phyloP scores from a whole-genome alignment of 2,113 vertebrate species.

The Cercopithecus mona region DNA sequence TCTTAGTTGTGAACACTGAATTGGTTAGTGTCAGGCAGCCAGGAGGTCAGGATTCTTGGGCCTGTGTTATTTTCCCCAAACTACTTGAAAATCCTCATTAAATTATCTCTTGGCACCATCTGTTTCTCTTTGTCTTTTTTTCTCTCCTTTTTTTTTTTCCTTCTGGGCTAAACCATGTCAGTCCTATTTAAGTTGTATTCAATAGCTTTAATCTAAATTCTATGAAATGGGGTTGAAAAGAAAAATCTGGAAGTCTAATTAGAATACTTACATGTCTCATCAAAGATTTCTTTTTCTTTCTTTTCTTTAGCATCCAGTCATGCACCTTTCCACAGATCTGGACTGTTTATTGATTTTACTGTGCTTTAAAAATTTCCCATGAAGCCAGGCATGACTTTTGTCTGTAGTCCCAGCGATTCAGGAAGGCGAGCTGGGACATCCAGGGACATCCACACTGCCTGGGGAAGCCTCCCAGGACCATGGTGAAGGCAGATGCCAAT shows the following conservation, averaged over 20 bases:
- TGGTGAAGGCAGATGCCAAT: not conserved
- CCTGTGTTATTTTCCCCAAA: not conserved
- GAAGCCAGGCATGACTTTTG: too few relatives aligned
- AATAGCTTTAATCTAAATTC: not conserved
- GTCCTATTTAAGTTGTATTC: slow-evolving; percentile 25
- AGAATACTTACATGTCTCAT: not conserved
- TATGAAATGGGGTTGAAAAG: not conserved
- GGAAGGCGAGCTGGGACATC: too few relatives aligned
- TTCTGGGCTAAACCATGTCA: not conserved
- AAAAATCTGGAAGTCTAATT: not conserved
- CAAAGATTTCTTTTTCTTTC: not conserved
- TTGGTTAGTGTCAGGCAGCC: not conserved
- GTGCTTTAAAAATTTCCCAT: not conserved
- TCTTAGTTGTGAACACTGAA: not conserved
- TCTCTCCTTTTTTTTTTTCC: not conserved
- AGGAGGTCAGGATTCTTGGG: not conserved
- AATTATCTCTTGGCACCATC: not conserved
- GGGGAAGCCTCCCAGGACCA: not conserved
- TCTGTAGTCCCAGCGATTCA: too few relatives aligned
- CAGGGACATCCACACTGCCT: not conserved
- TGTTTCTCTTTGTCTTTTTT: not conserved
- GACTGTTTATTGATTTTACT: not conserved
- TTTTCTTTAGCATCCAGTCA: not conserved
- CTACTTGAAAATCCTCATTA: slow-evolving; percentile 25
- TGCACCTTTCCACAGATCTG: not conserved